A percentile compares a stretch with the other conserved stretches of the same genome.
These are phyloP conservation scores for Epinotia nisella DNA, from an alignment of 2,888 invertebrate genomes.

Conservation along the genomic window DNA sequence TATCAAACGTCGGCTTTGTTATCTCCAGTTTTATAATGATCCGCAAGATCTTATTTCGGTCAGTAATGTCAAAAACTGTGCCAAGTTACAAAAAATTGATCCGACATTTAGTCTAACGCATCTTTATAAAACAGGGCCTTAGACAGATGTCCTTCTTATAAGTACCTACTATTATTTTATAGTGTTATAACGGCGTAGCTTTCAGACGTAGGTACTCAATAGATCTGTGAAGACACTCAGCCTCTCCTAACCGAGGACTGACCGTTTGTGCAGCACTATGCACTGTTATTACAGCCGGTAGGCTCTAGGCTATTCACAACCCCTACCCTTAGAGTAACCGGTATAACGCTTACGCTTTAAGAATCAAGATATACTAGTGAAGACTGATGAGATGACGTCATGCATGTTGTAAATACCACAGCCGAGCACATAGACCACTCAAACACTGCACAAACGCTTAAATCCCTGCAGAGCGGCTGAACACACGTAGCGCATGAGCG, in stretches of 20 bases:
- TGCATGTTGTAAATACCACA: not conserved
- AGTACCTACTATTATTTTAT: too few species aligned
- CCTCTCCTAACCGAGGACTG: not conserved
- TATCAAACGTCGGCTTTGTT: too few species aligned
- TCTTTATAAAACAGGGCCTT: too few species aligned
- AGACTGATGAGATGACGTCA: not conserved
- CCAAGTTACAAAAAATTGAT: too few species aligned
- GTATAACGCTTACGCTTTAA: not conserved
- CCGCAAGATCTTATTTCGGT: too few species aligned
- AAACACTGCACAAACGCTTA: slow-evolving; percentile 33
- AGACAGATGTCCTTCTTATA: too few species aligned
- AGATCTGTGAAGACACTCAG: not conserved
- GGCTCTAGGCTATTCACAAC: slow-evolving; percentile 1
- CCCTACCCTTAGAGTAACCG: not conserved
- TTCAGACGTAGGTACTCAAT: not conserved
- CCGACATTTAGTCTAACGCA: too few species aligned
- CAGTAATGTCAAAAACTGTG: too few species aligned
- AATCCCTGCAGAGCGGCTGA: slow-evolving; percentile 27
- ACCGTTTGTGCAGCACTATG: slow-evolving; percentile 10
- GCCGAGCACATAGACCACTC: slow-evolving; percentile 9
- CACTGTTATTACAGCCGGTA: slow-evolving; percentile 16
- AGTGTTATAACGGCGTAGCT: not conserved
- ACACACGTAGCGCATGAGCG: slow-evolving; percentile 35
- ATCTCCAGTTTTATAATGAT: too few species aligned
- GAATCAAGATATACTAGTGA: too few species aligned